Evolutionary conservation across 2,797 vertebrate species (phyloP).

Genomic region (Anolis apletophallus): DNA sequence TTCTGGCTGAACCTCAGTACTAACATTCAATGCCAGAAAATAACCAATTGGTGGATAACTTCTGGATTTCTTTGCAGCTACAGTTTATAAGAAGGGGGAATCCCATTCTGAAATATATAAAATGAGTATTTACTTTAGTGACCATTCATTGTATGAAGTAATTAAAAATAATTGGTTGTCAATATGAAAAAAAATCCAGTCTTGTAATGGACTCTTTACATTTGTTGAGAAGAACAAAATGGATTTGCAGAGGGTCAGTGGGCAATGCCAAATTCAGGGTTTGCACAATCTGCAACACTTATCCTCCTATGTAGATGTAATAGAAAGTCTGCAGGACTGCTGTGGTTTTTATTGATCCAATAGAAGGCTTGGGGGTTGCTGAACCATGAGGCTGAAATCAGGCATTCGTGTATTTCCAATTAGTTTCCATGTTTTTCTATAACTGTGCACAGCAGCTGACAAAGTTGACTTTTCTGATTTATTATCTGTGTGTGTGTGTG

Average conservation of each 20-base stretch:
- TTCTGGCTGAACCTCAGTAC: too few species aligned
- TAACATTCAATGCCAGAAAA: too few species aligned
- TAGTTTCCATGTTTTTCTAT: slow-evolving; percentile 27
- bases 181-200: too few species aligned
- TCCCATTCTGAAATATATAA: too few species aligned
- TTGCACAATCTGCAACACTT: neutral
- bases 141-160: too few species aligned
- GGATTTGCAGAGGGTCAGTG: neutral
- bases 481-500: slow-evolving; percentile 1
- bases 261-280: neutral
- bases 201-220: neutral
- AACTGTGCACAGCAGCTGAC: slow-evolving; percentile 29
- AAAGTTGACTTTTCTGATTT: slow-evolving; percentile 38
- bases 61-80: too few species aligned
- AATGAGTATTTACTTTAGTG: too few species aligned
- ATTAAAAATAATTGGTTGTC: too few species aligned
- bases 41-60: too few species aligned
- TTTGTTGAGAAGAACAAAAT: neutral
- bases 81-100: too few species aligned
- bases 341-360: slow-evolving; percentile 38
- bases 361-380: slow-evolving; percentile 39
- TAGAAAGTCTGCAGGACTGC: neutral
- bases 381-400: slow-evolving; percentile 27
- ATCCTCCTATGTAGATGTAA: slow-evolving; percentile 7
- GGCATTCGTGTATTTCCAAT: slow-evolving; percentile 33